Conservation (phyloP, 2,113 vertebrate genomes). For the Sphyrna mokarran region DNA sequence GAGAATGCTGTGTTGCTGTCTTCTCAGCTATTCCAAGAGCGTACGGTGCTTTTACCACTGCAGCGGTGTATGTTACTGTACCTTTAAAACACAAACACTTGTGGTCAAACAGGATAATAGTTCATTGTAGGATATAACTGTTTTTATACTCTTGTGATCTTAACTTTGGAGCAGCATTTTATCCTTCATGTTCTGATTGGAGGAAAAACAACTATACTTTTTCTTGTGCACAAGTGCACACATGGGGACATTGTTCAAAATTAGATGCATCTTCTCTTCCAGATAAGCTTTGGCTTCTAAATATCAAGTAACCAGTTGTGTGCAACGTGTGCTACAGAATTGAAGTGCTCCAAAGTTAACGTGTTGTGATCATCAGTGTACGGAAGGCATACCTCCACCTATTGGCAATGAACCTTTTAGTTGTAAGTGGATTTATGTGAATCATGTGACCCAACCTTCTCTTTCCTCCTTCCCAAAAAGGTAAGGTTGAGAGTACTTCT, state of each 20-base stretch:
- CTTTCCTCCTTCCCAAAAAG: neutral
- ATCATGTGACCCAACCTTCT: neutral
- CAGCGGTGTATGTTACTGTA: slow-evolving; percentile 26
- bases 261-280: neutral
- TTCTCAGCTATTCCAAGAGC: slow-evolving; percentile 32
- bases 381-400: neutral
- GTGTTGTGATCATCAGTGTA: slow-evolving; percentile 10
- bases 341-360: slow-evolving; percentile 31
- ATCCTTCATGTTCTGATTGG: neutral
- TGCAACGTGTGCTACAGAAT: neutral
- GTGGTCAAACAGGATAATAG: slow-evolving; percentile 27
- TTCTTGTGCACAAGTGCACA: neutral
- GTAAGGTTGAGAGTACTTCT: neutral
- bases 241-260: neutral
- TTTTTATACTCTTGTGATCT: slow-evolving; percentile 33
- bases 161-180: slow-evolving; percentile 35
- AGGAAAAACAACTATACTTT: neutral
- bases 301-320: neutral
- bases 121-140: slow-evolving; percentile 29
- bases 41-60: slow-evolving; percentile 8
- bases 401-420: neutral
- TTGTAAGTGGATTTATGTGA: neutral
- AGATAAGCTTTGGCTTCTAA: slow-evolving; percentile 13
- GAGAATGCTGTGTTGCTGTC: slow-evolving; percentile 33
- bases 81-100: slow-evolving; percentile 14